phyloP scores from a whole-genome alignment of 2,888 invertebrate genomes.

The Conomelus anceps region DNA sequence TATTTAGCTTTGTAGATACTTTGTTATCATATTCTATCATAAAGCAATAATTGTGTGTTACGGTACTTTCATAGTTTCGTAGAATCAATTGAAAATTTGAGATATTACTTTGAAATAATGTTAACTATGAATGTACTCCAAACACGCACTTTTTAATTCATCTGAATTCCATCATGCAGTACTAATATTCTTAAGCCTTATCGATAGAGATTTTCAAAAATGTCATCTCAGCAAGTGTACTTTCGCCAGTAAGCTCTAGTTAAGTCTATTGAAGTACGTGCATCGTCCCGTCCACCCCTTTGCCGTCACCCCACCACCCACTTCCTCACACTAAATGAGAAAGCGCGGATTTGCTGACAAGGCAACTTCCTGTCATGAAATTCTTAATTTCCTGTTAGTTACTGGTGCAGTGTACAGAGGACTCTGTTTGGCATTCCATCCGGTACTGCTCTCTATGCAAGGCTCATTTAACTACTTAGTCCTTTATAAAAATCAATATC shows the following conservation, averaged over 20 bases:
- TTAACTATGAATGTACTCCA: background rate
- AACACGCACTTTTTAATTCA: background rate
- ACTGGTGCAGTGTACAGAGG: background rate
- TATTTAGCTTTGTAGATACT: no score
- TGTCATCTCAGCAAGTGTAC: background rate
- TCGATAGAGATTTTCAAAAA: background rate
- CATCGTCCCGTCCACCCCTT: background rate
- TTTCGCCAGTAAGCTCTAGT: background rate
- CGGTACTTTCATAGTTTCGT: no score
- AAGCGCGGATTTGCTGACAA: background rate
- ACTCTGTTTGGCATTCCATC: background rate
- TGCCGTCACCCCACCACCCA: background rate
- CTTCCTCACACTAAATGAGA: background rate
- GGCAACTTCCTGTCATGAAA: background rate
- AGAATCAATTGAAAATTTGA: no score
- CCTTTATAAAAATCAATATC: background rate
- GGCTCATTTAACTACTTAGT: background rate
- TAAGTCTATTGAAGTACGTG: background rate
- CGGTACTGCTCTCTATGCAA: background rate
- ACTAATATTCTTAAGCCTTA: background rate
- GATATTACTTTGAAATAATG: background rate
- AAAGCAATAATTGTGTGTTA: no score
- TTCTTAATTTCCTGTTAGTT: background rate
- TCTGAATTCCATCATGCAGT: background rate
- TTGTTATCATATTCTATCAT: no score